Base-by-base conservation (phyloP, 2,888 invertebrate genomes). In the Mesorhabditis spiculigera region DNA sequence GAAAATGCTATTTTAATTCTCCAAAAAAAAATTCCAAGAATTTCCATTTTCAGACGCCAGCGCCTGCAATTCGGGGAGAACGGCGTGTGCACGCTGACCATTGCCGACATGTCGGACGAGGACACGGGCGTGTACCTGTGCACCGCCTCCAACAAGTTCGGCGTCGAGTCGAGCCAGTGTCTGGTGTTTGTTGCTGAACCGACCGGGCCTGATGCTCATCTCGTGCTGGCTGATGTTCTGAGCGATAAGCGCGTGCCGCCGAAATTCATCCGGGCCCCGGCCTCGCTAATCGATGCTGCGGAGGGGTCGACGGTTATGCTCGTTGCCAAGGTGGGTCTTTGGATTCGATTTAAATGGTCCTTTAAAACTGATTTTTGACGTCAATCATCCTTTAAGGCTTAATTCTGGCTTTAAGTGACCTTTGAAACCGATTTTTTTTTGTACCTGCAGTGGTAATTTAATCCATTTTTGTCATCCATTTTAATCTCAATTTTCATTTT, bases 51-150 rank as follows among this genome's bases (percentile, higher is more conserved):
- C 28, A 28, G 28, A 28, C 28, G 28, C 1, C 28, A 28, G 28
- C 28, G 28, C 64, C 67, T 81, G 45, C 65, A 68, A 45, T 80
- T 81, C 67, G 78, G 73, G 13, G 77, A 79, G 28, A 75, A 78
- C 62, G 78, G 78, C 67, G 72, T 68, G 58, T 85, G 79, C 71
- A 67, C 70, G 8, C 74, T 84, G 10, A 70, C 71, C 5, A 78
- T 84, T 43, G 44, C 70, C 42, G 71, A 74, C n/a, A 74, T 75
- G 61, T 70, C 70, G 43, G 72, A 75, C 4, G 74, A 76, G 43
- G 85, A 85, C 70, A 78, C 81, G 8, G 85, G 85, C 61, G 69
- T 78, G 41, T 85, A 85, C 70, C 73, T 76, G n/a, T 78, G 76
- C 67, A 76, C 76, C 4, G 76, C 76, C 5, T 68, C 73, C 6